These are phyloP conservation scores for Lepidothrix coronata DNA, from an alignment of 2,113 vertebrate species.

Conservation along the genomic window DNA sequence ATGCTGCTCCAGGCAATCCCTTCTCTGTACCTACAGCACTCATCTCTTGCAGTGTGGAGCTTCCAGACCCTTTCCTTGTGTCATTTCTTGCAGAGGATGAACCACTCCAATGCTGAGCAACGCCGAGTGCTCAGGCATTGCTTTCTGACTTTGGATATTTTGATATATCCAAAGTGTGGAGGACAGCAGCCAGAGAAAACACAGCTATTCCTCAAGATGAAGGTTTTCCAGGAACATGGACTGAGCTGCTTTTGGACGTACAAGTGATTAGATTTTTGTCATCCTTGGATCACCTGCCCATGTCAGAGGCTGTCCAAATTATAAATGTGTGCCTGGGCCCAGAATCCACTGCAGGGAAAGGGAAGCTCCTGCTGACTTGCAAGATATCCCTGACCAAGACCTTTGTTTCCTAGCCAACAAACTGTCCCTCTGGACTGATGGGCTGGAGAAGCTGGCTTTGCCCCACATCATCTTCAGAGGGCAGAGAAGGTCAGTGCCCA, in stretches of 20 bases:
- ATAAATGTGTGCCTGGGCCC: background rate
- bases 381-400: background rate
- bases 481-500: background rate
- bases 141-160: background rate
- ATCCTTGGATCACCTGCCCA: background rate
- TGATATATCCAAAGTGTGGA: background rate
- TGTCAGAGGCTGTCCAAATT: background rate
- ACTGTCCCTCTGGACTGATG: background rate
- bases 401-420: background rate
- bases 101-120: background rate
- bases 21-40: background rate
- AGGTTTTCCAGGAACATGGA: background rate
- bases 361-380: background rate
- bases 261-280: background rate
- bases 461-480: background rate
- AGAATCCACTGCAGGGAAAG: background rate
- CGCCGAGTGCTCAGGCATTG: accelerated
- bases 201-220: background rate
- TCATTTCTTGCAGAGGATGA: background rate
- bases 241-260: background rate
- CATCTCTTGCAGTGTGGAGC: background rate
- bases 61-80: background rate
- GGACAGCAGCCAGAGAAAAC: background rate
- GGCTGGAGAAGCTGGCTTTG: background rate
- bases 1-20: background rate